Evolutionary conservation across 2,888 invertebrate species (phyloP), one percentile per base, ranked within the genome.

Genomic region (Cosmorhoe ocellata): DNA sequence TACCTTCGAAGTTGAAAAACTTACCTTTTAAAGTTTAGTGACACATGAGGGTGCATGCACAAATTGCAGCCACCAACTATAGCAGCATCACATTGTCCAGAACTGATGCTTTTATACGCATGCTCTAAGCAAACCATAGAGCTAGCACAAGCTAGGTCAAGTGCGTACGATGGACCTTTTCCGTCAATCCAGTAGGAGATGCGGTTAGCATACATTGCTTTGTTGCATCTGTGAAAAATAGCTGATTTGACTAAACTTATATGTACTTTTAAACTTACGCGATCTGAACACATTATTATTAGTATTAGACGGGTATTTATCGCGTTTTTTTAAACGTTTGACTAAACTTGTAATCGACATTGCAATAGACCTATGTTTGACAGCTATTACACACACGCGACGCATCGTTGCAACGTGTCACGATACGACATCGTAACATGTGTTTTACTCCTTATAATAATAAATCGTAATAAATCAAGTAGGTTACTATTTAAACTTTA

Each of bases 41-140:
- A 66, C 0, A 71, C 55, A 14, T 59, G 54, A 2, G 93, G 92
- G 44, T 92, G 91, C 52, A 92, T 72, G 56, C 91, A 91, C 6
- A 93, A 67, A 58, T 90, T 92, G 33, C 88, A 85, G 1, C 92
- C 93, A 0, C 91, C 93, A 0, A 93, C 93, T 27, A 93, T 83
- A 2, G 93, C 93, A 0, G 78, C 70, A 1, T 80, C 79, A 33
- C 80, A 79, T 4, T 71, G 68, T 0, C 80, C 80, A 0, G 61
- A 63, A 9, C 64, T 67, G 11, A 82, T 75, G 30, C 66, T 63
- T 0, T 61, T 51, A 44, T 70, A 79, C 0, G 81, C 81, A n/a
- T 75, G 67, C 22, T 81, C 76, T 0, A 80, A 24, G 14, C 71
- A 73, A 0, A 70, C 69, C 56, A 66, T 67, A 1, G 76, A 74